Evolutionary conservation across 2,113 vertebrate species (phyloP), one percentile per base, ranked within the genome.

Genomic region (Cariama cristata): DNA sequence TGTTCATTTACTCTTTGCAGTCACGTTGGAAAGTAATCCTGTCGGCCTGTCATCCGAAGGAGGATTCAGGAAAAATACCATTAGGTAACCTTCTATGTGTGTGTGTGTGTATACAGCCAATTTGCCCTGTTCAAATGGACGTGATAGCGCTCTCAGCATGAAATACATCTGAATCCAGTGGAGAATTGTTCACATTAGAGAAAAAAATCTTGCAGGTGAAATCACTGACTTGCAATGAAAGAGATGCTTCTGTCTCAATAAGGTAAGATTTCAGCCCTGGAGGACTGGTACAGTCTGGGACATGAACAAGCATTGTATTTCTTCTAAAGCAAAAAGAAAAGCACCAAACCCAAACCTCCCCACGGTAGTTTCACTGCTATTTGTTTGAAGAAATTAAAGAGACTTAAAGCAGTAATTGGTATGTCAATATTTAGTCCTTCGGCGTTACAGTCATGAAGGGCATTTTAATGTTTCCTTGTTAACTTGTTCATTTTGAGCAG

Each of bases 381-480:
- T 96, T 90, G 27, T 90, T 79, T 59, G 77, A 93, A 81, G 27
- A 85, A 86, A 95, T 86, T 45, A 86, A 85, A 64, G 30, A 82
- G 33, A 73, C 32, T 85, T 82, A 67, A 88, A 88, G 40, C 77
- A 77, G 23, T 42, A 73, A 91, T 67, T 89, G 69, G 17, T 68
- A 82, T 1, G 5, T 55, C 82, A 72, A 81, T 91, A 85, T 87
- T 87, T 62, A 64, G 73, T 89, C 67, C 47, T 90, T 91, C 71
- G 63, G 45, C 66, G 94, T 86, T 88, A 50, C 47, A 33, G 11
- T 89, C 72, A 30, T 83, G 72, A 97, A 87, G 13, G 69, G 30
- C 66, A 60, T 69, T 76, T 79, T 82, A 93, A 77, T 83, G 15
- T 85, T 93, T 79, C 84, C 80, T 67, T 67, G 55, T 94, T 94